Percentiles rank a stretch among this genome's conserved stretches.
Evolutionary conservation across 1,140 invertebrate genomes (phyloP).

Genomic region (Metopolophium dirhodum): DNA sequence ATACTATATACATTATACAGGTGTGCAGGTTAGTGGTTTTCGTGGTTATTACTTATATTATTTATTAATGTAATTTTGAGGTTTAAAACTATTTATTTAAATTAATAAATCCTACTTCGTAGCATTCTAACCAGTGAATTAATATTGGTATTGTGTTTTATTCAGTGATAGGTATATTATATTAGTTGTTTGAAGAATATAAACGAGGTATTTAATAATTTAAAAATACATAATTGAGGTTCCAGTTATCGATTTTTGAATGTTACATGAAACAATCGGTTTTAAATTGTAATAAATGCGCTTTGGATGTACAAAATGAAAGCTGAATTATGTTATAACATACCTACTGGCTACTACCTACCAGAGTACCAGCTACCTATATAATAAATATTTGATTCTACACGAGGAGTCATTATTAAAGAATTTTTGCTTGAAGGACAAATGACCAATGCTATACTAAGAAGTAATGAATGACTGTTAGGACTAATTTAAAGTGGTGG

Average conservation of each 20-base stretch:
- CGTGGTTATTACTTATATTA: too few species aligned
- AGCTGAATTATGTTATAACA: background rate
- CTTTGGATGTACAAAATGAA: background rate
- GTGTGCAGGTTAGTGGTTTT: too few species aligned
- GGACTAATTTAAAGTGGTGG: background rate
- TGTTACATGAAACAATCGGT: background rate
- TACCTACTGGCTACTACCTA: too few species aligned
- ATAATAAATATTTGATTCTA: background rate
- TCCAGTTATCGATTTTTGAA: background rate
- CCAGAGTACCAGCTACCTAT: too few species aligned
- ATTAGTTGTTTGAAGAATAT: background rate
- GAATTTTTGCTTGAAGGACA: slow-evolving; percentile 1
- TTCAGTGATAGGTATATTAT: background rate
- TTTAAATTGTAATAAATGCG: background rate
- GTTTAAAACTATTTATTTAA: background rate
- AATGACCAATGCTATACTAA: background rate
- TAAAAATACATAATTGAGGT: background rate
- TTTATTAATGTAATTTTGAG: too few species aligned
- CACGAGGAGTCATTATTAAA: background rate
- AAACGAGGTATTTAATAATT: background rate
- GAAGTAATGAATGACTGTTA: background rate
- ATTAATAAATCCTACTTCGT: background rate
- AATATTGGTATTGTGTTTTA: background rate
- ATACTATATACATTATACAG: too few species aligned
- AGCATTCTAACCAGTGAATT: background rate